phyloP scores from a whole-genome alignment of 1,140 invertebrate species.

The Pinna nobilis region DNA sequence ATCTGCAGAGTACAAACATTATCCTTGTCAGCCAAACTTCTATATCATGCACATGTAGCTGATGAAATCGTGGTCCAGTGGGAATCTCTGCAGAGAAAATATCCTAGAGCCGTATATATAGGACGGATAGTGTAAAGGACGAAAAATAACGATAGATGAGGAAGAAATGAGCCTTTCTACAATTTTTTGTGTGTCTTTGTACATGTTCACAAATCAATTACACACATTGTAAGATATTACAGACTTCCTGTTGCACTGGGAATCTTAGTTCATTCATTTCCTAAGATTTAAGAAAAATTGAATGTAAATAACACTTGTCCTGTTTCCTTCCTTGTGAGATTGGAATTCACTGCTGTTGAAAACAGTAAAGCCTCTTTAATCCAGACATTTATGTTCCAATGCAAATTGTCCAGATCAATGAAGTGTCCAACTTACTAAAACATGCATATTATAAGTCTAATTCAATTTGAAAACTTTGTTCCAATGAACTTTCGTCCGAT shows the following conservation, averaged over 20 bases:
- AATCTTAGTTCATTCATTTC: neutral
- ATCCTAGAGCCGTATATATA: conserved; percentile 78
- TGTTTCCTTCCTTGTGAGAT: too few species aligned
- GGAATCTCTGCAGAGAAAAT: conserved; percentile 81
- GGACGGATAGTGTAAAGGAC: conserved; percentile 61
- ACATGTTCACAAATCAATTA: too few species aligned
- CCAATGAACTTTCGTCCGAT: too few species aligned
- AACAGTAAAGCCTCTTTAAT: too few species aligned
- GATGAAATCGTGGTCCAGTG: conserved; percentile 95
- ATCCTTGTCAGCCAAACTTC: conserved; percentile 91
- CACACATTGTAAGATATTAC: conserved; percentile 2
- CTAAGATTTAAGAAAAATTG: neutral
- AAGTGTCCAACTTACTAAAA: too few species aligned
- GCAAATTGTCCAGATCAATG: too few species aligned
- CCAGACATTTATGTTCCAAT: too few species aligned
- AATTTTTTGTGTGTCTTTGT: neutral
- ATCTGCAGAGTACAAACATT: conserved; percentile 92
- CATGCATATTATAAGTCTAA: too few species aligned
- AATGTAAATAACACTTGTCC: neutral
- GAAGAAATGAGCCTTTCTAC: neutral
- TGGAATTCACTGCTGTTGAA: too few species aligned
- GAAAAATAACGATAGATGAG: neutral
- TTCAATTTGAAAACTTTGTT: too few species aligned
- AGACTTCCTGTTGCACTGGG: neutral
- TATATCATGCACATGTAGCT: conserved; percentile 81